Evolutionary conservation across 1,140 invertebrate species (phyloP).

Genomic region (Pygmarrhopalites habei): DNA sequence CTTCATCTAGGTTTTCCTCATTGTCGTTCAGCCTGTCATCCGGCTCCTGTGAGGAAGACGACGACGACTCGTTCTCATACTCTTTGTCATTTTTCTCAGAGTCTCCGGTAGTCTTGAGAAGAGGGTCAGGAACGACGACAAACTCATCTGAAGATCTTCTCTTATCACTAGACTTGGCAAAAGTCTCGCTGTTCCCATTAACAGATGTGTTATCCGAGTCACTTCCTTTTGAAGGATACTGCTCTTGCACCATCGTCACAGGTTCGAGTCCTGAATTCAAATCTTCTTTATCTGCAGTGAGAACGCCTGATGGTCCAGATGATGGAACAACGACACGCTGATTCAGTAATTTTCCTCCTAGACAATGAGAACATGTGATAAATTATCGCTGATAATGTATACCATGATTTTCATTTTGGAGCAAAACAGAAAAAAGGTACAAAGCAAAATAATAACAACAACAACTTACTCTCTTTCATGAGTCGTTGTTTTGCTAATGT

Average conservation of each 20-base stretch:
- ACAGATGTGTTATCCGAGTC: neutral
- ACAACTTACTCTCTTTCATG: constrained; percentile 26
- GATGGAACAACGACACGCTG: neutral
- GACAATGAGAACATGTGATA: neutral
- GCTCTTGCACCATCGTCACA: neutral
- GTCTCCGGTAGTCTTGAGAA: neutral
- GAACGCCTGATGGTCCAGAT: neutral
- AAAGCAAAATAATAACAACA: neutral
- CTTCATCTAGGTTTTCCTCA: neutral
- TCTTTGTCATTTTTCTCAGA: constrained; percentile 8
- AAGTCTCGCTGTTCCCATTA: neutral
- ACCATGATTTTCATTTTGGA: neutral
- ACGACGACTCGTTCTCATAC: neutral
- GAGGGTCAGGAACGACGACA: constrained; percentile 7
- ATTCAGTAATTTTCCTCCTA: constrained; percentile 15
- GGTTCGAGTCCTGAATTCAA: neutral
- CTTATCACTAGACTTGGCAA: neutral
- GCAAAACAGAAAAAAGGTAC: neutral
- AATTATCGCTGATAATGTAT: neutral
- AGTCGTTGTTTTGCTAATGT: constrained; percentile 31
- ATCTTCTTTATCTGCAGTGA: constrained; percentile 14
- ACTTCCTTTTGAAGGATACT: neutral
- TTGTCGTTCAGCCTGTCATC: neutral
- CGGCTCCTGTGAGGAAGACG: neutral
- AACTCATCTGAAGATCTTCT: constrained; percentile 15